A percentile compares a stretch with the other conserved stretches of the same genome.
These are phyloP conservation scores for Antedon mediterranea DNA, from an alignment of 53 echinoderm and acorn worm species.

Conservation along the genomic window DNA sequence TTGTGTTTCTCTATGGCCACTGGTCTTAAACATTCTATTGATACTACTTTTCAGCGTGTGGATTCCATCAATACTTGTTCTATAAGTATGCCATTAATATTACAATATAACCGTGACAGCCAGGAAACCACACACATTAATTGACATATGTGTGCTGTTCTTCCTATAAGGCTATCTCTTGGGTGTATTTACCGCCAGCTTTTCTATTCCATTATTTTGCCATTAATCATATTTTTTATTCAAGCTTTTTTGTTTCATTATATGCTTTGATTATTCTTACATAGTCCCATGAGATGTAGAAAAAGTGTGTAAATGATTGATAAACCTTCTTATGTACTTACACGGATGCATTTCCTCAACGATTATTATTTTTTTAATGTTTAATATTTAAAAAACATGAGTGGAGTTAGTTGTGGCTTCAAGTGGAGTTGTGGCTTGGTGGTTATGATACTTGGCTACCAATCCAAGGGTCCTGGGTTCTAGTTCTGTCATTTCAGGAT, in stretches of 20 bases:
- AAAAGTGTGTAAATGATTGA: conserved; percentile 1
- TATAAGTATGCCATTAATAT: background rate
- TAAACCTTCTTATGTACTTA: background rate
- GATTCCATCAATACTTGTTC: background rate
- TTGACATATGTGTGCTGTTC: background rate
- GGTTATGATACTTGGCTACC: no score
- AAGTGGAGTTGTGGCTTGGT: no score
- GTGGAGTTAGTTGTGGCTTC: no score
- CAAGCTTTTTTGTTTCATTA: background rate
- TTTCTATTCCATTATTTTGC: background rate
- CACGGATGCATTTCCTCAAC: background rate
- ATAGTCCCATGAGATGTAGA: background rate
- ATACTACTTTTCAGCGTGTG: background rate
- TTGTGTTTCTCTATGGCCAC: background rate
- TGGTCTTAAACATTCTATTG: background rate
- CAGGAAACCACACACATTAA: background rate
- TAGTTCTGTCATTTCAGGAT: no score
- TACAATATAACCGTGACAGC: background rate
- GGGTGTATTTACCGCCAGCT: background rate
- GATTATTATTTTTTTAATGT: no score
- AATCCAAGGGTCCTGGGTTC: no score
- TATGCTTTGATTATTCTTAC: background rate
- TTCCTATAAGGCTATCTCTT: background rate
- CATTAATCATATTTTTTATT: conserved; percentile 1
- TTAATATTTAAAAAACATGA: no score